A percentile compares a stretch with the other conserved stretches of the same genome.
Evolutionary conservation across 2,113 vertebrate species (phyloP).

Genomic region (Bubalus kerabau): DNA sequence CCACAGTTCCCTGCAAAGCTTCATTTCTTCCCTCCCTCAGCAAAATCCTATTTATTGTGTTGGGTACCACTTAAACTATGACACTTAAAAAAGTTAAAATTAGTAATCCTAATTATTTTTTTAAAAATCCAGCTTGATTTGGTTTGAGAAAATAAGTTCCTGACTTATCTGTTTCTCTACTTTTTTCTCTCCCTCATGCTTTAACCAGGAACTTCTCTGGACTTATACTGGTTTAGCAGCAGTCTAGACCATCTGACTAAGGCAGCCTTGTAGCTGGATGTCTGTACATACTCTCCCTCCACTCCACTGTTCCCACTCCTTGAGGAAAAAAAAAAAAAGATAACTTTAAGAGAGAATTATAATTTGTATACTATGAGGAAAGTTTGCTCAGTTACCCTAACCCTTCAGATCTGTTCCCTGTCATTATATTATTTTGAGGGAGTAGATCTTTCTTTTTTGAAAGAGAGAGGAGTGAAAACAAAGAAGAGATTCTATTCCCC

Average conservation of each 20-base stretch:
- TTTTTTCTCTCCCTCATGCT: background rate
- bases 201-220: background rate
- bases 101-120: background rate
- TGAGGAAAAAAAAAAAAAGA: background rate
- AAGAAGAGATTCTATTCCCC: background rate
- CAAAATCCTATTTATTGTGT: background rate
- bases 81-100: background rate
- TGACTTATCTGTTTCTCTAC: background rate
- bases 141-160: background rate
- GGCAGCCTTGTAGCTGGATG: background rate
- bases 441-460: background rate
- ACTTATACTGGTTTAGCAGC: background rate
- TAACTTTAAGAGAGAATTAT: background rate
- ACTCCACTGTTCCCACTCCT: background rate
- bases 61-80: background rate
- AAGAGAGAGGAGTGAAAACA: conserved; percentile 22
- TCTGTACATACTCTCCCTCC: background rate
- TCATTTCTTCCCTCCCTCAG: background rate
- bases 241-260: background rate
- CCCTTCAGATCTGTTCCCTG: background rate
- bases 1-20: background rate
- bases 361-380: background rate
- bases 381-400: background rate
- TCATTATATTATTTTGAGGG: conserved; percentile 8
- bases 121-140: background rate